Evolutionary conservation across 1,140 invertebrate genomes (phyloP).

Genomic region (Conus betulinus): DNA sequence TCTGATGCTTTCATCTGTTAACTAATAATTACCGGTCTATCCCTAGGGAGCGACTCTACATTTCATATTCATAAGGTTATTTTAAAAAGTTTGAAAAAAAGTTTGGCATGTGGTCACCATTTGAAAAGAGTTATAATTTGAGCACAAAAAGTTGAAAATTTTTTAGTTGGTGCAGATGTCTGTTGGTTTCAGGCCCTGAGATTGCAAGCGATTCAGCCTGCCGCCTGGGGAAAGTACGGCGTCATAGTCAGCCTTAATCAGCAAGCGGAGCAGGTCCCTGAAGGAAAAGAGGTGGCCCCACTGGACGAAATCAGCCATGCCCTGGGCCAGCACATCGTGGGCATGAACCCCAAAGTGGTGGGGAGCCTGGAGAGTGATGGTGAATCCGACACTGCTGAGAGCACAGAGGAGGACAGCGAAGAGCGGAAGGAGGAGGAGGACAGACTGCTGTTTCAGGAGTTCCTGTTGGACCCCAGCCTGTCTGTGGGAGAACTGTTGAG

Average conservation of each 20-base stretch:
- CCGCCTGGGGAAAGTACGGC: conserved; percentile 84
- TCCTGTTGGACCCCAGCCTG: conserved; percentile 85
- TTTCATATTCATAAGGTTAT: too few species aligned
- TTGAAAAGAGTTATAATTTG: neutral
- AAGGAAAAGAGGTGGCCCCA: conserved; percentile 43
- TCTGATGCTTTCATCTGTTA: too few species aligned
- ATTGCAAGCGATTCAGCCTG: conserved; percentile 46
- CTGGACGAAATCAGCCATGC: conserved; percentile 81
- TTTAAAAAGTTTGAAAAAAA: too few species aligned
- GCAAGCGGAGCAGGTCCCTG: neutral
- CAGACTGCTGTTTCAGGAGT: conserved; percentile 91
- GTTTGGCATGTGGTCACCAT: too few species aligned
- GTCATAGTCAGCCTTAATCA: conserved; percentile 81
- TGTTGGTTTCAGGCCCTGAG: conserved; percentile 50
- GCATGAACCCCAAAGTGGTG: conserved; percentile 89
- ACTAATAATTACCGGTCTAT: too few species aligned
- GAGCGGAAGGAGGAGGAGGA: conserved; percentile 69
- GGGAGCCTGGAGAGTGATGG: conserved; percentile 77
- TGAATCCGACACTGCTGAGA: conserved; percentile 44
- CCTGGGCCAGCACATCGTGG: conserved; percentile 93
- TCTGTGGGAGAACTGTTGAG: conserved; percentile 86
- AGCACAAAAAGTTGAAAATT: neutral
- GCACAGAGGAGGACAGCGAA: conserved; percentile 73
- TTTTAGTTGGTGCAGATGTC: neutral
- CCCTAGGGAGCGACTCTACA: too few species aligned